These are phyloP conservation scores for Drosophila paramelanica DNA, from an alignment of 2,888 invertebrate genomes.

Conservation along the genomic window DNA sequence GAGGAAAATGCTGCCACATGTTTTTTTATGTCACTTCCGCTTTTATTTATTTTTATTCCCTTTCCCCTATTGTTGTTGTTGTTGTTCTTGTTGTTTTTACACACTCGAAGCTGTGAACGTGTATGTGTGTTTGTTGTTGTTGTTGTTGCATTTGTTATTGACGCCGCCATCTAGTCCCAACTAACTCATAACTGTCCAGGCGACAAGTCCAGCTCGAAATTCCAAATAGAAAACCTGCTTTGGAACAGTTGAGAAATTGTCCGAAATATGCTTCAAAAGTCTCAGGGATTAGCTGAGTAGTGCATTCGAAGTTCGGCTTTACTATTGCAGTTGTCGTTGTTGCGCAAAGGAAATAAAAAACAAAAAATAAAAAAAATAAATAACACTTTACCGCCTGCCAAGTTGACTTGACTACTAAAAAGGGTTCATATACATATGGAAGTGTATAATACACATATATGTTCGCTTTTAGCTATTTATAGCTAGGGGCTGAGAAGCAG, in stretches of 20 bases:
- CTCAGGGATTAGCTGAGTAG: background rate
- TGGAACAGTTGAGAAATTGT: background rate
- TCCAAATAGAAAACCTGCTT: constrained; percentile 18
- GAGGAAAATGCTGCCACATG: constrained; percentile 73
- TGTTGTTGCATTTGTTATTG: constrained; percentile 38
- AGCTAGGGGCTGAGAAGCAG: constrained; percentile 26
- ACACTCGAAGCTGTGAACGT: constrained; percentile 42
- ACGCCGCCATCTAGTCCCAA: constrained; percentile 9
- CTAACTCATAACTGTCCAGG: constrained; percentile 65
- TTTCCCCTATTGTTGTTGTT: constrained; percentile 19
- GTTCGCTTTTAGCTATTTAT: constrained; percentile 33
- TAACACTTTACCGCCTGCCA: constrained; percentile 20
- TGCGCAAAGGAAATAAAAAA: constrained; percentile 14
- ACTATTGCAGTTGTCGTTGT: background rate
- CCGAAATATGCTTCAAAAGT: no score
- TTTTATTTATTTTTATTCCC: constrained; percentile 68
- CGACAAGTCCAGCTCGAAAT: constrained; percentile 6
- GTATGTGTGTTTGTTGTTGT: constrained; percentile 4
- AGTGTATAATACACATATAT: background rate
- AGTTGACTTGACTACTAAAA: constrained; percentile 39
- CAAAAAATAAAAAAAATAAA: constrained; percentile 18
- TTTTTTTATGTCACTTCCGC: constrained; percentile 74
- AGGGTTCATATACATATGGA: constrained; percentile 39
- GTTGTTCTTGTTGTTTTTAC: constrained; percentile 20
- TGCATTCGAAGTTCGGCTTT: constrained; percentile 10